A percentile compares a stretch with the other conserved stretches of the same genome.
These are phyloP conservation scores for Cheilosia scutellata DNA, from an alignment of 2,888 invertebrate species.

Conservation along the genomic window DNA sequence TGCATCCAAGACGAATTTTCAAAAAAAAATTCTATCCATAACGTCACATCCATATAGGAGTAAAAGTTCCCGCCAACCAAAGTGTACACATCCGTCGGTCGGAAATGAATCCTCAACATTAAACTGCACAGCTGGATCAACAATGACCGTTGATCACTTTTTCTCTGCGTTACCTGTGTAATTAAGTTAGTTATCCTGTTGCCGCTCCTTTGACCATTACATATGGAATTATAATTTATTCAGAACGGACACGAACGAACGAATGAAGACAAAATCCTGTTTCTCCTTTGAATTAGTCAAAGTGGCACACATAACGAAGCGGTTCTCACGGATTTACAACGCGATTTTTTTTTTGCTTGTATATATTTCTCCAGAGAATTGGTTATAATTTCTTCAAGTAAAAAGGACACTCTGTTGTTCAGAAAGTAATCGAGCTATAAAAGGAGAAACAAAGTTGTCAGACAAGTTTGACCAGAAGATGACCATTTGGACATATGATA, in stretches of 20 bases:
- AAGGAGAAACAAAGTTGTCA: conserved; percentile 58
- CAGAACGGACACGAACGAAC: conserved; percentile 14
- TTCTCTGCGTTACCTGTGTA: conserved; percentile 63
- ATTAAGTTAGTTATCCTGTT: conserved; percentile 66
- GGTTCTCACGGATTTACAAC: conserved; percentile 63
- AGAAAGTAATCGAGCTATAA: conserved; percentile 13
- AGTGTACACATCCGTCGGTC: conserved; percentile 35
- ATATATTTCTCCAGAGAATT: conserved; percentile 36
- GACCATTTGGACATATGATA: conserved; percentile 73
- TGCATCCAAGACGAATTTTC: neutral
- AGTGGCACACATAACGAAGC: conserved; percentile 72
- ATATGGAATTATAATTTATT: conserved; percentile 67
- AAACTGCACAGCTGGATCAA: conserved; percentile 65
- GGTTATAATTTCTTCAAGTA: conserved; percentile 52
- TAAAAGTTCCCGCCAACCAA: conserved; percentile 58
- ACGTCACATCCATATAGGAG: conserved; percentile 12
- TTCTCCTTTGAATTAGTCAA: conserved; percentile 60
- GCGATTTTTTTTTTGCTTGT: conserved; percentile 10
- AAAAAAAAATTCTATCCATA: neutral
- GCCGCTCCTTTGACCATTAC: conserved; percentile 38
- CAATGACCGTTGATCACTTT: conserved; percentile 71
- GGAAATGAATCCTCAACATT: conserved; percentile 31
- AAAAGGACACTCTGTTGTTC: conserved; percentile 54
- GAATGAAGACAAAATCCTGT: conserved; percentile 52
- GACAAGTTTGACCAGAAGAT: conserved; percentile 73